Evolutionary conservation across 2,113 vertebrate species (phyloP).

Genomic region (Merops nubicus): DNA sequence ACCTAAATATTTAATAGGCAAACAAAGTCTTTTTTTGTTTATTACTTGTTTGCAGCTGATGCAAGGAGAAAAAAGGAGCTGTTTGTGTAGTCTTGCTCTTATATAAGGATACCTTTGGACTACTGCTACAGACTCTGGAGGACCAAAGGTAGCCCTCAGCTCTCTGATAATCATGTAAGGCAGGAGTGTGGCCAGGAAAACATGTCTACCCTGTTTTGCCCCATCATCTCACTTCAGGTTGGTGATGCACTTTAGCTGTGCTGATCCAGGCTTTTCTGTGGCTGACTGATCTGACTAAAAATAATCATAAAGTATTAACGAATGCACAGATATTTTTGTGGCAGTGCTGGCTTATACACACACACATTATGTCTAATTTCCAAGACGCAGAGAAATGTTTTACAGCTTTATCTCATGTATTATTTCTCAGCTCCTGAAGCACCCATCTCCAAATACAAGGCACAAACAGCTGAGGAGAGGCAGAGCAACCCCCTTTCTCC

Average conservation of each 20-base stretch:
- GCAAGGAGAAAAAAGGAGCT: not conserved
- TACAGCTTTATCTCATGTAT: not conserved
- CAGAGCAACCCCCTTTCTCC: not conserved
- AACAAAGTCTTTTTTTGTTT: not conserved
- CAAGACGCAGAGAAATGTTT: not conserved
- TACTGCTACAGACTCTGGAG: not conserved
- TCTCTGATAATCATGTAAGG: not conserved
- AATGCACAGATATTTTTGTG: not conserved
- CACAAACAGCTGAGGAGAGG: not conserved
- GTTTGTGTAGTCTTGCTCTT: not conserved
- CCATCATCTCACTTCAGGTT: not conserved
- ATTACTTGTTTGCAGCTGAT: not conserved
- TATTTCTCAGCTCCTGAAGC: not conserved
- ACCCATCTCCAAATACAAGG: not conserved
- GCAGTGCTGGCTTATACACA: not conserved
- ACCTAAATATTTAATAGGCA: not conserved
- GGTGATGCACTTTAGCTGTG: not conserved
- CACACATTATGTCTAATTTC: not conserved
- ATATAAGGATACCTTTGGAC: not conserved
- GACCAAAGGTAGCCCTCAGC: not conserved
- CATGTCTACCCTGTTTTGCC: fast-evolving
- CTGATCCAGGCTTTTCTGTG: not conserved
- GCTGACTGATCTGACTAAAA: not conserved
- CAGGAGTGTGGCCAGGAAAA: not conserved
- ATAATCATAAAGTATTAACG: not conserved